Conservation (phyloP, 2,888 invertebrate species). For the Aphidoletes aphidimyza region DNA sequence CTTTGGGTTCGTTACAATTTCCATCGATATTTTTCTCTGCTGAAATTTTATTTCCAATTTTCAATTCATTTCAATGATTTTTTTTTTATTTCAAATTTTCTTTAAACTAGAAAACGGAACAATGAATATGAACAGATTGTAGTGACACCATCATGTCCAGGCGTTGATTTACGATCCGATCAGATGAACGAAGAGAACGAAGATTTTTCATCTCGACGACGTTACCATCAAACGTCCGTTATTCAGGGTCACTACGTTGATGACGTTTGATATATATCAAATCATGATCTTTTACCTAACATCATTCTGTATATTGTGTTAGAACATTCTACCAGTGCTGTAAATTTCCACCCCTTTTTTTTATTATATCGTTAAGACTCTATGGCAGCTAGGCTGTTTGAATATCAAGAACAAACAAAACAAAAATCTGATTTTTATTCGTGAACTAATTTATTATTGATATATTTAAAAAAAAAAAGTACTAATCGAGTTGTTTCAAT, state of each 20-base stretch:
- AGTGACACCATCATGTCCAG: constrained; percentile 83
- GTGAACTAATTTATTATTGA: neutral
- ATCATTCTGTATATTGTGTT: neutral
- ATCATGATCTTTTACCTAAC: neutral
- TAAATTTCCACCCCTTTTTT: neutral
- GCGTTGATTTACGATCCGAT: constrained; percentile 82
- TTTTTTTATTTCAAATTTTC: constrained; percentile 46
- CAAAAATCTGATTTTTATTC: constrained; percentile 7
- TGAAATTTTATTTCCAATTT: neutral
- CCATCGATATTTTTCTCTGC: neutral
- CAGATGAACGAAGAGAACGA: constrained; percentile 95
- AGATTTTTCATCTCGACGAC: constrained; percentile 90
- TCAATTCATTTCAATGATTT: constrained; percentile 31
- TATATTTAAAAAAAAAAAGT: neutral
- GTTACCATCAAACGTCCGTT: constrained; percentile 92
- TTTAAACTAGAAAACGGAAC: constrained; percentile 75
- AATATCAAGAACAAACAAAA: neutral
- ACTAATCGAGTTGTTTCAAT: constrained; percentile 13
- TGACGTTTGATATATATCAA: constrained; percentile 55
- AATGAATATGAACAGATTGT: constrained; percentile 87
- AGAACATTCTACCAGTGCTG: neutral
- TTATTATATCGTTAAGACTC: neutral
- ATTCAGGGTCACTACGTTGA: constrained; percentile 69
- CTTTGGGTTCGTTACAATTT: constrained; percentile 73
- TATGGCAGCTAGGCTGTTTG: neutral